Base-by-base conservation (phyloP, 2,113 vertebrate genomes). In the Gorsachius goisagi region DNA sequence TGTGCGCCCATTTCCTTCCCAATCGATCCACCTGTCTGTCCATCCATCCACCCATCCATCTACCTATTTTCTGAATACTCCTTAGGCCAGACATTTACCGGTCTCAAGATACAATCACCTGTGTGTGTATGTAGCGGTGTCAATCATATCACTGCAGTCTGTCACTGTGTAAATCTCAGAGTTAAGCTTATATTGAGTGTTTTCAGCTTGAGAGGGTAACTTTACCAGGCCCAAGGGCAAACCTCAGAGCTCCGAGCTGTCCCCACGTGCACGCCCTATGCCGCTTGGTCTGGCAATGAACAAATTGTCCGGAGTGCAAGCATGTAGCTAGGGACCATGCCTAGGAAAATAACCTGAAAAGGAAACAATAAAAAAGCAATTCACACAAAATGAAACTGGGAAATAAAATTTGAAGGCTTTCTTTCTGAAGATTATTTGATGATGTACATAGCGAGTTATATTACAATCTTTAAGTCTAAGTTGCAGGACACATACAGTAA, bases 71-170 rank as follows among this genome's bases (percentile, higher is more conserved):
- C 47, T 72, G 47, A 73, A 55, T 44, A 58, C 6, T 68, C 10
- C 37, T 83, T 27, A 26, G 21, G 30, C 20, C 37, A 84, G 33
- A 32, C 0, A 0, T 41, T 82, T 69, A 22, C 45, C 75, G 26
- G 24, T 59, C 53, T 44, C 49, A n/a, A 50, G 27, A 33, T 55
- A 37, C 20, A 78, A 66, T 56, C 8, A 52, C 15, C 32, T n/a
- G 13, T 58, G 28, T 24, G 23, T 2, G 0, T 41, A 63, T 1
- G 0, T 9, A 41, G 44, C 2, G 0, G 22, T 35, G 35, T 11
- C 24, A 93, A 62, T 75, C 59, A 2, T 56, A 52, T 12, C 35
- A n/a, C 37, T 68, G n/a, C 18, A 58, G 41, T 33, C 20, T 84
- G 6, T 41, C 20, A 6, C 21, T 39, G 39, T 33, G 20, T 41